phyloP scores from a whole-genome alignment of 2,888 invertebrate species.

The Drosophila emarginata region DNA sequence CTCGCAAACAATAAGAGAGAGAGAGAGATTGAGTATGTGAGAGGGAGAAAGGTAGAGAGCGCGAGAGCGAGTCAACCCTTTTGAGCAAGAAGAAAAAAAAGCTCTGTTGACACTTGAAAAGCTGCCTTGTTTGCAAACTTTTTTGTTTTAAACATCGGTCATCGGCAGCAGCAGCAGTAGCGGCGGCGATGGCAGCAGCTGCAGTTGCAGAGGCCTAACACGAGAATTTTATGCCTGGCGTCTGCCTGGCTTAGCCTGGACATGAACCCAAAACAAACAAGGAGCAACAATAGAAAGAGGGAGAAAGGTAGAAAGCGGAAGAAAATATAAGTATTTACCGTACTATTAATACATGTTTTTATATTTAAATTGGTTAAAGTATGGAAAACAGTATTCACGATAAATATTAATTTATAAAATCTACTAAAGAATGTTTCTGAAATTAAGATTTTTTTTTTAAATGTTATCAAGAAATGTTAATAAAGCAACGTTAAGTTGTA shows the following conservation, averaged over 20 bases:
- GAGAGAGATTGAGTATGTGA: background rate
- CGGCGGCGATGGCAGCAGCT: background rate
- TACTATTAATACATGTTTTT: too few species aligned
- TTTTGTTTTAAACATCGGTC: constrained; percentile 23
- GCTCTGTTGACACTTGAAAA: constrained; percentile 55
- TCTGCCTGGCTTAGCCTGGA: constrained; percentile 50
- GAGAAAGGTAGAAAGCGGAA: background rate
- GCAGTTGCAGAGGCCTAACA: background rate
- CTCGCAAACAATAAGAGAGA: background rate
- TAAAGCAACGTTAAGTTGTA: too few species aligned
- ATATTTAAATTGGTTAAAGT: background rate
- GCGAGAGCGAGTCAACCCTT: constrained; percentile 31
- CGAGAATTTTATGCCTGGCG: background rate
- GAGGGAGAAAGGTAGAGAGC: background rate
- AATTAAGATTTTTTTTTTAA: too few species aligned
- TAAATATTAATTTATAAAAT: too few species aligned
- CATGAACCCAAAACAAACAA: constrained; percentile 46
- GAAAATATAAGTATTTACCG: too few species aligned
- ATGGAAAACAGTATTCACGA: background rate
- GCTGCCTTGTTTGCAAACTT: constrained; percentile 65
- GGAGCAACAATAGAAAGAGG: background rate
- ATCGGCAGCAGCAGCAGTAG: background rate
- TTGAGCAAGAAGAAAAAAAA: constrained; percentile 18
- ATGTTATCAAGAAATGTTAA: too few species aligned
- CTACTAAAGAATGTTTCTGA: too few species aligned